Conservation (phyloP, 1,140 invertebrate genomes). For the Caenorhabditis briggsae region DNA sequence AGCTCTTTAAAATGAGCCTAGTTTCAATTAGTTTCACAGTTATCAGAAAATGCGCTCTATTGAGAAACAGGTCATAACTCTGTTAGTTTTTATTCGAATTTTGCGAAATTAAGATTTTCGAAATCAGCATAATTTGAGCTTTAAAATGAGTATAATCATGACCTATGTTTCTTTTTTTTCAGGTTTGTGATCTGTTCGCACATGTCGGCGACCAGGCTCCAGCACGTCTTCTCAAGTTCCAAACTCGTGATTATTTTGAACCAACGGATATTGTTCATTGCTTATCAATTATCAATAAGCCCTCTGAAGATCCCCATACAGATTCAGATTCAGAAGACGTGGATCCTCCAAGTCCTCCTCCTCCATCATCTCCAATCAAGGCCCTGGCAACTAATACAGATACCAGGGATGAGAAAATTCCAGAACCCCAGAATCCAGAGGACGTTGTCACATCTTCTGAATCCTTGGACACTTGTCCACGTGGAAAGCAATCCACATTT, state of each 20-base stretch:
- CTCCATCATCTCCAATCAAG: slow-evolving; percentile 16
- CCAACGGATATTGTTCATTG: slow-evolving; percentile 74
- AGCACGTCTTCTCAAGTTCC: slow-evolving; percentile 76
- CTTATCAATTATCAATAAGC: slow-evolving; percentile 41
- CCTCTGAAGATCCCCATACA: background rate
- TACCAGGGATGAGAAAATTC: slow-evolving; percentile 1
- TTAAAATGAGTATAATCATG: background rate
- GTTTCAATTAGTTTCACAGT: too few species aligned
- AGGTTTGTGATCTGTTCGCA: slow-evolving; percentile 77
- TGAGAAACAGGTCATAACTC: too few species aligned
- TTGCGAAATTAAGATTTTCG: too few species aligned
- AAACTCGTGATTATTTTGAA: slow-evolving; percentile 77
- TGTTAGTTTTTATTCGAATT: too few species aligned
- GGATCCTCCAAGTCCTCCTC: slow-evolving; percentile 9
- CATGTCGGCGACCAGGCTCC: slow-evolving; percentile 76
- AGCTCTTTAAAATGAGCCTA: too few species aligned
- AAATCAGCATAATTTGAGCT: too few species aligned
- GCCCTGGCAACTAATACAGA: slow-evolving; percentile 38
- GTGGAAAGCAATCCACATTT: slow-evolving; percentile 67
- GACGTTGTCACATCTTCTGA: background rate
- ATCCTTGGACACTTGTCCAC: slow-evolving; percentile 59
- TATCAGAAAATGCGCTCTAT: too few species aligned
- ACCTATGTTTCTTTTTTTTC: slow-evolving; percentile 38
- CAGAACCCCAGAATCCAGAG: background rate
- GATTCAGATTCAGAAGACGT: slow-evolving; percentile 4